Conservation (phyloP, 2,113 vertebrate species). For the Rhea americana region DNA sequence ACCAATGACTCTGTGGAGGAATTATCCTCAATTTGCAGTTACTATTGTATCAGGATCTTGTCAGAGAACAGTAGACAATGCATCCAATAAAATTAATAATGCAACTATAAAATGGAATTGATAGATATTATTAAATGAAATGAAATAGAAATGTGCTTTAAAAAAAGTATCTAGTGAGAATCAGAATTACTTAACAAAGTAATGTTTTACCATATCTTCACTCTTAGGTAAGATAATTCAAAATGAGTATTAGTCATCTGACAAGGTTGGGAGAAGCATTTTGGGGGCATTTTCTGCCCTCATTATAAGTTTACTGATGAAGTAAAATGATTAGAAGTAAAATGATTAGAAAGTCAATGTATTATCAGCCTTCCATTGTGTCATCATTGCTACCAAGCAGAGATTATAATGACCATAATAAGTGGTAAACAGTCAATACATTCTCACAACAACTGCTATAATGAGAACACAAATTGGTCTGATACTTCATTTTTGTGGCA, state of each 20-base stretch:
- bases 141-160: neutral
- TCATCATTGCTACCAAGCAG: neutral
- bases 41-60: neutral
- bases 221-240: neutral
- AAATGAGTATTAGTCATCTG: neutral
- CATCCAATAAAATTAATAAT: neutral
- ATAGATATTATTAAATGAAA: neutral
- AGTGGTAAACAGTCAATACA: neutral
- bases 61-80: neutral
- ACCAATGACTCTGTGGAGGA: neutral
- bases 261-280: neutral
- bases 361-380: neutral
- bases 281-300: neutral
- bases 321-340: conserved; percentile 11
- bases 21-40: neutral
- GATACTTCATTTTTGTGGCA: conserved; percentile 16
- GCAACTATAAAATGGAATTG: neutral
- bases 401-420: neutral
- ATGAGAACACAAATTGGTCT: neutral
- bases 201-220: neutral
- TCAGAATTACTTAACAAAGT: neutral
- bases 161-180: neutral
- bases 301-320: neutral
- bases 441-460: conserved; percentile 1
- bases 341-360: neutral